Percentiles rank a stretch among this genome's conserved stretches.
Conservation (phyloP, 1,140 invertebrate species). For the Platorchestia sp. region DNA sequence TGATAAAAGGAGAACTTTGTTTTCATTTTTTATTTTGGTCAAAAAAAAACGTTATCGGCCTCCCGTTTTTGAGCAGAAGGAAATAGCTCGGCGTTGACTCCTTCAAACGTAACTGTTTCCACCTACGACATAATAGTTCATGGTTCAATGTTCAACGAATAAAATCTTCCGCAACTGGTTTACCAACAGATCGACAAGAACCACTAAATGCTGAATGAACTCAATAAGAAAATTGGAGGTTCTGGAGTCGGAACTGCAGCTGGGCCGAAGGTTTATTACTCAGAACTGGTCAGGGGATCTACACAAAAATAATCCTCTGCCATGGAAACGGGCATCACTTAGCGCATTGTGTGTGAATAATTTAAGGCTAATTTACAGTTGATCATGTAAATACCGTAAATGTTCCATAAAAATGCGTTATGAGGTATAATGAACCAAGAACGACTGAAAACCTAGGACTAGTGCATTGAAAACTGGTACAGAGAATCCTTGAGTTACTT, state of each 20-base stretch:
- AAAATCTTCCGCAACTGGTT: neutral
- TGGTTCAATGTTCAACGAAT: neutral
- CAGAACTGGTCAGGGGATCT: neutral
- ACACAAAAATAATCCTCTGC: neutral
- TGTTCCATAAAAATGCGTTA: no score
- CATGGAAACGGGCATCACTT: neutral
- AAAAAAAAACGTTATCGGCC: neutral
- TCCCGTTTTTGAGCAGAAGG: neutral
- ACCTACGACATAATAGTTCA: neutral
- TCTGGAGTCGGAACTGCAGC: neutral
- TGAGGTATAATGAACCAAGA: no score
- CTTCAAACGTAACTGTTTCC: neutral
- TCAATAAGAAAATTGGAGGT: neutral
- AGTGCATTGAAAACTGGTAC: no score
- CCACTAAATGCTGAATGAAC: neutral
- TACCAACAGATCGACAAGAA: neutral
- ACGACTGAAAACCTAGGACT: no score
- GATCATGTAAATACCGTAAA: no score
- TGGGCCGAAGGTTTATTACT: neutral
- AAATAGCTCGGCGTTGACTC: neutral
- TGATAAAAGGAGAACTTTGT: neutral
- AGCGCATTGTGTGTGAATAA: neutral
- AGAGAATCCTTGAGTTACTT: no score
- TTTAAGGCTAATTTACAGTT: neutral
- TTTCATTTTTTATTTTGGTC: neutral